A percentile compares a stretch with the other conserved stretches of the same genome.
These are phyloP conservation scores for Drosophila vallismaia DNA, from an alignment of 2,888 invertebrate genomes.

Conservation along the genomic window DNA sequence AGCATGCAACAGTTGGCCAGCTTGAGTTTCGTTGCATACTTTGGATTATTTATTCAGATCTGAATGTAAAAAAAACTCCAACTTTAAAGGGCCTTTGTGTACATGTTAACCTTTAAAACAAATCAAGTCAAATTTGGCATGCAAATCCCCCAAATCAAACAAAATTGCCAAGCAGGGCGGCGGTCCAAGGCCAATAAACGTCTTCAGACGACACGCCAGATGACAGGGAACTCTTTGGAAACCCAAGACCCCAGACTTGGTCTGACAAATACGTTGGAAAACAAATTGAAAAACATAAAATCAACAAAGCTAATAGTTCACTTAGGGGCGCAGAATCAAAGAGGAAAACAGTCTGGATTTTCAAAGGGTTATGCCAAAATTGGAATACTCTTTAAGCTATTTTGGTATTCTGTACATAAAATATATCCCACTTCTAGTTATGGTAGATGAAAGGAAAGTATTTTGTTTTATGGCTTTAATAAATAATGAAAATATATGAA, in stretches of 20 bases:
- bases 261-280: slow-evolving; percentile 44
- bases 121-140: slow-evolving; percentile 77
- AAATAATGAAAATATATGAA: not conserved
- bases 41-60: slow-evolving; percentile 55
- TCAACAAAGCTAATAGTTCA: slow-evolving; percentile 78
- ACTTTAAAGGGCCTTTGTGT: slow-evolving; percentile 44
- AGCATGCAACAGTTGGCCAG: slow-evolving; percentile 44
- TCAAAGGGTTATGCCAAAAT: not conserved
- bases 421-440: not conserved
- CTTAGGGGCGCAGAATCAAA: slow-evolving; percentile 55
- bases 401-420: too few species aligned
- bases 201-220: slow-evolving; percentile 66
- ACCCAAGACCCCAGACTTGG: not conserved
- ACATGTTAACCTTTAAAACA: slow-evolving; percentile 58
- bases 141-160: slow-evolving; percentile 78
- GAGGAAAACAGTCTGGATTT: slow-evolving; percentile 13
- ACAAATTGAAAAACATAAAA: slow-evolving; percentile 79
- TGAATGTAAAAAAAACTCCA: slow-evolving; percentile 52
- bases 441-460: not conserved
- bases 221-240: slow-evolving; percentile 58
- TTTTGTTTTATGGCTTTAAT: not conserved
- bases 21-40: slow-evolving; percentile 42
- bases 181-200: slow-evolving; percentile 63
- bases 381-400: slow-evolving; percentile 8
- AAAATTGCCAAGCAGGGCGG: slow-evolving; percentile 50